A percentile compares a stretch with the other conserved stretches of the same genome.
These are phyloP conservation scores for Solen grandis DNA, from an alignment of 1,140 invertebrate genomes.

Conservation along the genomic window DNA sequence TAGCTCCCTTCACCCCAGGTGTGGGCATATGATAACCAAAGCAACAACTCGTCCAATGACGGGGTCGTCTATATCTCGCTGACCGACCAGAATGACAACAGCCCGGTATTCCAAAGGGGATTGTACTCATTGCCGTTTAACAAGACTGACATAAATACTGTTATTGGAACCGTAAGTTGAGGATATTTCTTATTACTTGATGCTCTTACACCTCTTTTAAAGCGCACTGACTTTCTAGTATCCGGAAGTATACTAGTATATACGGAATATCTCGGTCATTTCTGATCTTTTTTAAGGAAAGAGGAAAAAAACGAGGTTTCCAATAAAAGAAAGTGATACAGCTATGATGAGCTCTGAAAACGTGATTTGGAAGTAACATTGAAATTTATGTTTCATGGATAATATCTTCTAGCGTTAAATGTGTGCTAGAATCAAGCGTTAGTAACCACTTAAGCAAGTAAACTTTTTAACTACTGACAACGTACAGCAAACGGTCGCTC, in stretches of 20 bases:
- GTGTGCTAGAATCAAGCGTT: too few relatives aligned
- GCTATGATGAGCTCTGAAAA: too few relatives aligned
- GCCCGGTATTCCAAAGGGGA: constrained; percentile 3
- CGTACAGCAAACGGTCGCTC: too few relatives aligned
- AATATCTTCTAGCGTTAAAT: too few relatives aligned
- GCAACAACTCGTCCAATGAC: constrained; percentile 24
- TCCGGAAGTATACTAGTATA: neutral
- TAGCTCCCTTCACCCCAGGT: neutral
- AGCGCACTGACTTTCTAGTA: neutral
- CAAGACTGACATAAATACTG: neutral
- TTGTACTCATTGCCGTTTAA: constrained; percentile 12
- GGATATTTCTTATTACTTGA: neutral
- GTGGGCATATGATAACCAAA: neutral
- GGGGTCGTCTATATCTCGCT: constrained; percentile 14
- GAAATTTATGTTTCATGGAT: too few relatives aligned
- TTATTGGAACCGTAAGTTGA: constrained; percentile 15
- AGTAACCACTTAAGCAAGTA: too few relatives aligned
- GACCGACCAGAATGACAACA: constrained; percentile 41
- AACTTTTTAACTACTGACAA: too few relatives aligned
- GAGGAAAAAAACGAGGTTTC: too few relatives aligned
- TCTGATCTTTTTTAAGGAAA: too few relatives aligned
- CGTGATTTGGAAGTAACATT: too few relatives aligned
- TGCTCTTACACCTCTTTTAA: neutral
- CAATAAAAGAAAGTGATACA: too few relatives aligned
- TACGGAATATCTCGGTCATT: too few relatives aligned